phyloP scores from a whole-genome alignment of 2,797 vertebrate species.

The Hybognathus amarus region DNA sequence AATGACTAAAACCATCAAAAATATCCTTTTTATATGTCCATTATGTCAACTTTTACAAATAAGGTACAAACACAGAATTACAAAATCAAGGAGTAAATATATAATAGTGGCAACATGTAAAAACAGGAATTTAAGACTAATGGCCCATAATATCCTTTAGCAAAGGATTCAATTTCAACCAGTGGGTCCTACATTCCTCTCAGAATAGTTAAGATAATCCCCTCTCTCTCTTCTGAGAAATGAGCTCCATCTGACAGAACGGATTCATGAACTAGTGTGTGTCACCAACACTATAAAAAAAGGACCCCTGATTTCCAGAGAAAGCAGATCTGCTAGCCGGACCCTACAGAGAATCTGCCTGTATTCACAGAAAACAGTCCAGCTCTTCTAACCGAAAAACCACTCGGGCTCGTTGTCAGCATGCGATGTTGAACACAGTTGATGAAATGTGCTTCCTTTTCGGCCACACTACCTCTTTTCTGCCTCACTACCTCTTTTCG shows the following conservation, averaged over 20 bases:
- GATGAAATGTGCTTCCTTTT: conserved; percentile 44
- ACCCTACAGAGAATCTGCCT: conserved; percentile 3
- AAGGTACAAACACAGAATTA: neutral
- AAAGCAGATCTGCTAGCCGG: conserved; percentile 1
- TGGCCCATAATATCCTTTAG: conserved; percentile 19
- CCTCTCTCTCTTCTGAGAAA: neutral
- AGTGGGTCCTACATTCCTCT: conserved; percentile 32
- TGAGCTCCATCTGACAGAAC: conserved; percentile 22
- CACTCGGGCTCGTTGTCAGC: neutral
- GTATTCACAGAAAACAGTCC: conserved; percentile 36
- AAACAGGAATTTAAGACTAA: conserved; percentile 19
- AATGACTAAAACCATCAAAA: neutral
- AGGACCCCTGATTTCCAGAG: conserved; percentile 13
- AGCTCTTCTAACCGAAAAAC: conserved; percentile 36
- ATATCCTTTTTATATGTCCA: neutral
- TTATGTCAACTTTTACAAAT: neutral
- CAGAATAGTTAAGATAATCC: conserved; percentile 36
- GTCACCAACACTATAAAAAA: conserved; percentile 30
- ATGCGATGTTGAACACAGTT: conserved; percentile 19
- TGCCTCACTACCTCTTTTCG: conserved; percentile 31
- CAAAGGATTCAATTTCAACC: conserved; percentile 31
- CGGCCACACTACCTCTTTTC: conserved; percentile 29
- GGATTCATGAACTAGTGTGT: conserved; percentile 11
- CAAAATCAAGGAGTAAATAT: neutral
- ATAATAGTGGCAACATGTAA: too few relatives aligned